phyloP scores from a whole-genome alignment of 1,140 invertebrate species.

The Lycorma delicatula region DNA sequence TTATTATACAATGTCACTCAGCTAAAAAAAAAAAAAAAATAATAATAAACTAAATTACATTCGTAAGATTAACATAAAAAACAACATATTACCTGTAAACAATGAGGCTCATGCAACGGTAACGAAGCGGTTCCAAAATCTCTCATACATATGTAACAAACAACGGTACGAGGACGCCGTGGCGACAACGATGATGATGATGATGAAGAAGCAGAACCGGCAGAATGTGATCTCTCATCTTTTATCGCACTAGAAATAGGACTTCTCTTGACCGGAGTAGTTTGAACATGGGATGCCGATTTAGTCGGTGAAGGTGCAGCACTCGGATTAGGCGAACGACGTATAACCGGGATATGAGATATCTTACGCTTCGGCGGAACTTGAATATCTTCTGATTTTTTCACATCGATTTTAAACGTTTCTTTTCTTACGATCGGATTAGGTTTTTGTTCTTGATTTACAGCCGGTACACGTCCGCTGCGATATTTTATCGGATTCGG shows the following conservation, averaged over 20 bases:
- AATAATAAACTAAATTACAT: too few species aligned
- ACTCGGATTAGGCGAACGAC: not conserved
- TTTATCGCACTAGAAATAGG: not conserved
- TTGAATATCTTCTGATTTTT: constrained; percentile 17
- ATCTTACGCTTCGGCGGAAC: not conserved
- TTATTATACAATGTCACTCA: too few species aligned
- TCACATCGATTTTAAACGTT: constrained; percentile 15
- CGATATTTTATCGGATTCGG: constrained; percentile 45
- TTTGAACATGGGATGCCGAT: not conserved
- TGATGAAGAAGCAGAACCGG: constrained; percentile 14
- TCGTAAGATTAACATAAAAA: too few species aligned
- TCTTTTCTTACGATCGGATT: constrained; percentile 6
- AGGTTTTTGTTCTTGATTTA: constrained; percentile 18
- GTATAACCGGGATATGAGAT: not conserved
- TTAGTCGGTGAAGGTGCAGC: not conserved
- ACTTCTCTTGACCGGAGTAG: constrained; percentile 3
- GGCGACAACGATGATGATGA: constrained; percentile 16
- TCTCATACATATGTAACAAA: constrained; percentile 69
- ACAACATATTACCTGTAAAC: constrained; percentile 54
- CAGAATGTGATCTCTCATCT: constrained; percentile 1
- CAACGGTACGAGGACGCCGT: constrained; percentile 41
- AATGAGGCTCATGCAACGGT: constrained; percentile 69
- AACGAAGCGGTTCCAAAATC: constrained; percentile 71
- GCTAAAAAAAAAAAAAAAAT: too few species aligned
- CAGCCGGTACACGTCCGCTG: constrained; percentile 25